Base-by-base conservation (phyloP, 2,888 invertebrate genomes). In the Lochmaea crataegi region DNA sequence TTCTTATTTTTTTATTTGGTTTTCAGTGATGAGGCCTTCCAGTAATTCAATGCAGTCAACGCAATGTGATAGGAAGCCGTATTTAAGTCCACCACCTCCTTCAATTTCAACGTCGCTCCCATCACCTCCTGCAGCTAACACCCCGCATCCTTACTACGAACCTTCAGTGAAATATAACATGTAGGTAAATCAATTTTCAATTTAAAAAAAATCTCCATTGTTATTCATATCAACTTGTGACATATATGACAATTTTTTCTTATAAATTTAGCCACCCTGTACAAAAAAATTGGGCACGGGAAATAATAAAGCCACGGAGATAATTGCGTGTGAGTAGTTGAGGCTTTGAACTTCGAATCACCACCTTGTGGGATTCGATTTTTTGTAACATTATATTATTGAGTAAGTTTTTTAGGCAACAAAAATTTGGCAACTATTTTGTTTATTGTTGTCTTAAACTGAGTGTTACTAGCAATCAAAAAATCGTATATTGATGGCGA, bases 41-140 rank as follows among this genome's bases (percentile, higher is more conserved):
- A 82, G 83, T 63, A 83, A 82, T 65, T 79, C 82, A 66, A 83
- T 85, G 80, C 83, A 84, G 74, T 80, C 88, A 6, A 81, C 89
- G 71, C 89, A 89, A 12, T 89, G 90, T n/a, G 90, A 90, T 79
- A 87, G 90, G 80, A 91, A 91, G 83, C 88, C 89, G n/a, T 89
- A 88, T 82, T 83, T 89, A 56, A 86, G 88, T 4, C 86, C 88
- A 1, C 89, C 90, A 2, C 89, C 90, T 38, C 89, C 90, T 7
- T 83, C 86, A 65, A 84, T 85, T 73, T 85, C 86, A 38, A 82
- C 86, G 32, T 83, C 85, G 45, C 79, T 90, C 68, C 88, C 90
- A 0, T 87, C 89, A 12, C 86, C 90, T 56, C 88, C 89, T 0
- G 86, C 89, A 3, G 87, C 89, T 2, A 85, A 84, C 74, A 84